Evolutionary conservation across 2,113 vertebrate genomes (phyloP).

Genomic region (Dasypus novemcinctus): DNA sequence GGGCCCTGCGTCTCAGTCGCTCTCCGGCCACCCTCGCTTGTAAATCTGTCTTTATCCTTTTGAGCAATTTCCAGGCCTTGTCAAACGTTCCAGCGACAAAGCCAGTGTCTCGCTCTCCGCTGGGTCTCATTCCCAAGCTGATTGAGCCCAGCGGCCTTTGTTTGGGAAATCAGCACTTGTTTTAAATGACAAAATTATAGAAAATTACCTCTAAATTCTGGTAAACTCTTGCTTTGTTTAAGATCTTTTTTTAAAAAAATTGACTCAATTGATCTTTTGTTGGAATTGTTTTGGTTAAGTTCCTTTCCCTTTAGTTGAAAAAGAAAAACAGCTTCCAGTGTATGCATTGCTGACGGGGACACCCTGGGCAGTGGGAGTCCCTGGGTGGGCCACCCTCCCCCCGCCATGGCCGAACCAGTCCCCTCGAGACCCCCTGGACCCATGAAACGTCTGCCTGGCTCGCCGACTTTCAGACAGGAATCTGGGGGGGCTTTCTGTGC

Average conservation of each 20-base stretch:
- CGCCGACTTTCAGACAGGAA: background rate
- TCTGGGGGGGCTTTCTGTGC: background rate
- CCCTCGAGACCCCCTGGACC: background rate
- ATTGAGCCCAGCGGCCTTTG: conserved; percentile 30
- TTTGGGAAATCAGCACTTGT: conserved; percentile 36
- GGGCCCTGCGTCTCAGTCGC: background rate
- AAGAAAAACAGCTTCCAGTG: background rate
- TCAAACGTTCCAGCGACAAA: background rate
- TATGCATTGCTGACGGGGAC: background rate
- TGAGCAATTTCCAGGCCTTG: background rate
- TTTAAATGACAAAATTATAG: conserved; percentile 36
- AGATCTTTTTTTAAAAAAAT: conserved; percentile 48
- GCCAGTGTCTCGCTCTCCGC: background rate
- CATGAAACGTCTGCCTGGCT: background rate
- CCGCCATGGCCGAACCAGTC: fast-evolving
- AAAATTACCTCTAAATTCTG: conserved; percentile 59
- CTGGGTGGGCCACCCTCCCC: background rate
- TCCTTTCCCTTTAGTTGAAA: background rate
- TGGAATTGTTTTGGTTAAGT: conserved; percentile 53
- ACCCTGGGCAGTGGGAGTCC: background rate
- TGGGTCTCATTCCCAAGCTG: background rate
- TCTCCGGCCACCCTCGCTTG: background rate
- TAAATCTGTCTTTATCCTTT: background rate
- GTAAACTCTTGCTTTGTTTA: conserved; percentile 60
- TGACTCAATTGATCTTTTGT: conserved; percentile 52